Percentiles rank a stretch among this genome's conserved stretches.
phyloP scores from a whole-genome alignment of 2,797 vertebrate species.

The Malacoctenus gilli region DNA sequence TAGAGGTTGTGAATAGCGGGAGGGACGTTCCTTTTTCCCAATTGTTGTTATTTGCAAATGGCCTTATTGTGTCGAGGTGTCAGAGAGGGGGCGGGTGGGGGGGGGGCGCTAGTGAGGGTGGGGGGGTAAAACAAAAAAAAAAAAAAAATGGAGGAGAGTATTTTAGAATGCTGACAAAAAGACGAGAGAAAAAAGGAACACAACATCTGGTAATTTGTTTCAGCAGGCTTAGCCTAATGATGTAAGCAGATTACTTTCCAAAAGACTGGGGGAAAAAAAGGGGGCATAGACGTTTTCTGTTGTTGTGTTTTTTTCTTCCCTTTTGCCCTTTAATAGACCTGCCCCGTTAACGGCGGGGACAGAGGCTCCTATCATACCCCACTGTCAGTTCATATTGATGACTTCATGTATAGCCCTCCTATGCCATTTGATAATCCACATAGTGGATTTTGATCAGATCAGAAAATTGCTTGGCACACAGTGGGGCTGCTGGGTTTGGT shows the following conservation, averaged over 20 bases:
- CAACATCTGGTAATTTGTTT: conserved; percentile 99
- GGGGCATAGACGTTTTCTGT: conserved; percentile 39
- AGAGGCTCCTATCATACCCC: conserved; percentile 47
- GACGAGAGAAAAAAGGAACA: conserved; percentile 77
- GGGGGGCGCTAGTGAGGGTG: conserved; percentile 86
- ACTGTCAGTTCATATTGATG: conserved; percentile 41
- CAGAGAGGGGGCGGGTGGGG: conserved; percentile 81
- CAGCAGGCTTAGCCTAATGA: conserved; percentile 94
- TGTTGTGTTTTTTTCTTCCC: conserved; percentile 22
- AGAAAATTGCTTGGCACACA: conserved; percentile 57
- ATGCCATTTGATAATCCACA: conserved; percentile 57
- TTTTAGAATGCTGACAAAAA: conserved; percentile 86
- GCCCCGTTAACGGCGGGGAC: conserved; percentile 65
- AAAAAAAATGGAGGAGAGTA: conserved; percentile 86
- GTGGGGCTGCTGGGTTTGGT: conserved; percentile 41
- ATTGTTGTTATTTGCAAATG: conserved; percentile 92
- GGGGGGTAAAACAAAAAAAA: too few species aligned
- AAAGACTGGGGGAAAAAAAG: conserved; percentile 78
- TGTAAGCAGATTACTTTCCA: conserved; percentile 97
- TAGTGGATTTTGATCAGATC: conserved; percentile 65
- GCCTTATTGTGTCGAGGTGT: conserved; percentile 88
- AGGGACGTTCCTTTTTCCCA: conserved; percentile 82
- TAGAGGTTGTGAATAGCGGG: conserved; percentile 83
- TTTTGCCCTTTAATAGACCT: conserved; percentile 58
- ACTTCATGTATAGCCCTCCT: conserved; percentile 44